Evolutionary conservation across 2,888 invertebrate species (phyloP), one percentile per base, ranked within the genome.

Genomic region (Dicyrtoma fusca): DNA sequence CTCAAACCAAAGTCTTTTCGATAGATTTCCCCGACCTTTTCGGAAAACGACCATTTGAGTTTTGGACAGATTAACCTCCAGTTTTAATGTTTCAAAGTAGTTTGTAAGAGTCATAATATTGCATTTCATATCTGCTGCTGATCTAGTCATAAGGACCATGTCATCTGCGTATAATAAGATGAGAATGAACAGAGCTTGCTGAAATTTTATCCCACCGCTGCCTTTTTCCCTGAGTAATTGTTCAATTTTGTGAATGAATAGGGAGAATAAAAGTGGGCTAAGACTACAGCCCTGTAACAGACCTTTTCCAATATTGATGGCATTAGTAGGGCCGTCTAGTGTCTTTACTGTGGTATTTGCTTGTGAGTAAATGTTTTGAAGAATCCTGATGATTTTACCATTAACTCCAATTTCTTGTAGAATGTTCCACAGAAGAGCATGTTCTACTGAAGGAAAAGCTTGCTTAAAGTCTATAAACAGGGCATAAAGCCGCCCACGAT

Each of bases 1-100:
- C 14, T 42, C 14, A 23, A 71, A 53, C n/a, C 21, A 25, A 5
- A 13, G 1, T 34, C 21, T 44, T 4, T 45, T 3, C 4, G 14
- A 14, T 26, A n/a, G 13, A 2, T 49, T 49, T 4, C n/a, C 4
- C 4, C 75, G 75, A 3, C 73, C 75, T 34, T 65, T 73, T 42
- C 72, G 68, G 64, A 76, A 78, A 1, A 77, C 65, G 53, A 78
- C 61, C 17, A 80, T 76, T 74, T 80, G 81, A 10, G 79, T 78
- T 74, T 79, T 80, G 0, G 23, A 55, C 26, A 78, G 26, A 62
- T 79, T 79, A 5, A 80, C 62, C 19, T 51, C 14, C n/a, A 66
- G 57, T 1, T 65, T 63, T 14, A 71, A 42, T 1, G 21, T 10
- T 17, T 73, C 63, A 34, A 76, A 69, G 23, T 69, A 73, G 14